Percentiles rank a stretch among this genome's conserved stretches.
phyloP scores from a whole-genome alignment of 2,113 vertebrate species.

The Stegostoma tigrinum region DNA sequence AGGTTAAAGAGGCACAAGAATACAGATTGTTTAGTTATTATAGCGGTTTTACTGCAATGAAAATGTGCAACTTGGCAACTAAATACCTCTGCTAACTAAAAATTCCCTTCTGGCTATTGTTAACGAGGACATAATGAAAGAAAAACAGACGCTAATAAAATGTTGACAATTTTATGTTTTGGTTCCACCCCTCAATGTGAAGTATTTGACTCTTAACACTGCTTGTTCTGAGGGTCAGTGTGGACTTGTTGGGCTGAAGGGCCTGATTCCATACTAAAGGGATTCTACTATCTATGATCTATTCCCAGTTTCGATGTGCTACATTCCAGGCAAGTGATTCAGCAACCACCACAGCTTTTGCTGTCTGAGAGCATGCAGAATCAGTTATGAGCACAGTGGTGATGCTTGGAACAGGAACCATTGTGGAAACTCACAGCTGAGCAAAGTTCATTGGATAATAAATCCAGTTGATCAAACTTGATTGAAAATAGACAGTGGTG shows the following conservation, averaged over 20 bases:
- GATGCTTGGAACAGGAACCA: neutral
- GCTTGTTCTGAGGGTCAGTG: neutral
- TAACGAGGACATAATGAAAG: neutral
- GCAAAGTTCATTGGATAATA: slow-evolving; percentile 11
- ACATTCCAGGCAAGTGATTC: slow-evolving; percentile 45
- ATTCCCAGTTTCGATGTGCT: slow-evolving; percentile 41
- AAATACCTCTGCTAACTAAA: neutral
- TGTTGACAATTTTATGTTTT: neutral
- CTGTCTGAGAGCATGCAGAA: slow-evolving; percentile 38
- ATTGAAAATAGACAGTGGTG: neutral
- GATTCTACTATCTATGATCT: no score
- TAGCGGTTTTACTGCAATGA: no score
- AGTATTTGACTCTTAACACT: slow-evolving; percentile 41
- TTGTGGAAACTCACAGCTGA: slow-evolving; percentile 37
- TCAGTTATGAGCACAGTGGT: slow-evolving; percentile 7
- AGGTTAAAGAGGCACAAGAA: neutral
- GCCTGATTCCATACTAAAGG: no score
- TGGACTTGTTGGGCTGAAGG: no score
- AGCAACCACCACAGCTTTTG: slow-evolving; percentile 39
- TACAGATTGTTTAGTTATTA: neutral
- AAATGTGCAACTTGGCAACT: neutral
- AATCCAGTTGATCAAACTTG: neutral
- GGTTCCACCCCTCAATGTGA: slow-evolving; percentile 37
- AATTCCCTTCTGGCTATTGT: slow-evolving; percentile 15
- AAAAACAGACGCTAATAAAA: slow-evolving; percentile 1